Conservation (phyloP, 2,113 vertebrate genomes). For the Calyptomena viridis region DNA sequence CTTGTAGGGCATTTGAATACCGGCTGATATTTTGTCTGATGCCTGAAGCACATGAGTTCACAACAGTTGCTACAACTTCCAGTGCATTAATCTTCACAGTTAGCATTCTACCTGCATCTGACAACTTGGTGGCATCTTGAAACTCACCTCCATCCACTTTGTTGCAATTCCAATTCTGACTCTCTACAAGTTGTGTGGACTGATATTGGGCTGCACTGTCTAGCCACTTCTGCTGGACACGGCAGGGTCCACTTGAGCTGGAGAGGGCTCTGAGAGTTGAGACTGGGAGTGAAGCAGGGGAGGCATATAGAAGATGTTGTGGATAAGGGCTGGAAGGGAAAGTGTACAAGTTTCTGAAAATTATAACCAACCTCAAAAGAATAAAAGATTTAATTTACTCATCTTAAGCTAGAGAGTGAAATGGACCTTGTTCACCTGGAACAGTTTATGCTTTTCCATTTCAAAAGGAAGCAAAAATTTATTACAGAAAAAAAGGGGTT, state of each 20-base stretch:
- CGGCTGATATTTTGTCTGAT: not conserved
- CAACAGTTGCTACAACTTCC: not conserved
- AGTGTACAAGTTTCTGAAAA: not conserved
- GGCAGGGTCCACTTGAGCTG: not conserved
- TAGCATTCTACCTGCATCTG: not conserved
- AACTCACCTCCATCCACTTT: not conserved
- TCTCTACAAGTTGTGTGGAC: not conserved
- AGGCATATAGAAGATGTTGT: not conserved
- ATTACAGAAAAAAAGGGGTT: not conserved
- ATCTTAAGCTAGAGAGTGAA: not conserved
- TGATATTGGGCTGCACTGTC: not conserved
- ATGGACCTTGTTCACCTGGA: not conserved
- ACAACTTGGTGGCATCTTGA: not conserved
- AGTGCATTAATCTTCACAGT: not conserved
- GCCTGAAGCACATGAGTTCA: not conserved
- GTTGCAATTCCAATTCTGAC: not conserved
- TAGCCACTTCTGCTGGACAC: not conserved
- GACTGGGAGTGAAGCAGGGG: not conserved
- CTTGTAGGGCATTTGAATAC: not conserved
- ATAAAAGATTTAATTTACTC: not conserved
- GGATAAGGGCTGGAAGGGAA: not conserved
- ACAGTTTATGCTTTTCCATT: not conserved
- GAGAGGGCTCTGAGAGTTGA: not conserved
- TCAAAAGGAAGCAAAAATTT: not conserved
- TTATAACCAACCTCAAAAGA: not conserved